phyloP scores from a whole-genome alignment of 2,888 invertebrate species.

The Lepidonotus clava region DNA sequence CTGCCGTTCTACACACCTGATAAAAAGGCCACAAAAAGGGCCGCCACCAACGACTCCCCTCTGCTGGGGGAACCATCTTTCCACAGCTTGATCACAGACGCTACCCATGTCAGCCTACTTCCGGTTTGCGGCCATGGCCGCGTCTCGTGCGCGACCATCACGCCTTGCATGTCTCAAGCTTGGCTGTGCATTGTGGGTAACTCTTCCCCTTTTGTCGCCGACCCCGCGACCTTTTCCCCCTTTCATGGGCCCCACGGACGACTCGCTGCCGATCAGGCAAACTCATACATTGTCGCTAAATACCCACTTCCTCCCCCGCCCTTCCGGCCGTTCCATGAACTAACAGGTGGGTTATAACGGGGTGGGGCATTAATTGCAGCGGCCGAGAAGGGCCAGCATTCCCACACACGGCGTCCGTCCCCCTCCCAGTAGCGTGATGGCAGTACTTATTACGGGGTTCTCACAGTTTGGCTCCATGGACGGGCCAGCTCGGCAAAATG shows the following conservation, averaged over 20 bases:
- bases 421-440: slow-evolving; percentile 2
- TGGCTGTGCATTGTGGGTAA: slow-evolving; percentile 33
- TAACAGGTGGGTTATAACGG: slow-evolving; percentile 31
- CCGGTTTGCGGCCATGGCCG: slow-evolving; percentile 23
- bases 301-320: not conserved
- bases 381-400: not conserved
- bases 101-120: slow-evolving; percentile 9
- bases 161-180: not conserved
- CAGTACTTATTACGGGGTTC: slow-evolving; percentile 7
- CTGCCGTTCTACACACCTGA: no score
- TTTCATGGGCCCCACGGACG: not conserved
- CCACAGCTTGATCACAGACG: slow-evolving; percentile 14
- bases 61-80: not conserved
- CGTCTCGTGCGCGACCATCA: slow-evolving; percentile 44
- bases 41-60: no score
- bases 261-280: not conserved
- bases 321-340: slow-evolving; percentile 39
- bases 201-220: slow-evolving; percentile 42
- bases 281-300: not conserved
- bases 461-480: not conserved
- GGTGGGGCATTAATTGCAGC: not conserved
- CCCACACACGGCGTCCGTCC: slow-evolving; percentile 13
- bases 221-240: not conserved
- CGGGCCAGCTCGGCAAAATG: not conserved
- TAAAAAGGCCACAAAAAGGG: no score